These are phyloP conservation scores for Noctilio leporinus DNA, from an alignment of 2,113 vertebrate genomes.

Conservation along the genomic window DNA sequence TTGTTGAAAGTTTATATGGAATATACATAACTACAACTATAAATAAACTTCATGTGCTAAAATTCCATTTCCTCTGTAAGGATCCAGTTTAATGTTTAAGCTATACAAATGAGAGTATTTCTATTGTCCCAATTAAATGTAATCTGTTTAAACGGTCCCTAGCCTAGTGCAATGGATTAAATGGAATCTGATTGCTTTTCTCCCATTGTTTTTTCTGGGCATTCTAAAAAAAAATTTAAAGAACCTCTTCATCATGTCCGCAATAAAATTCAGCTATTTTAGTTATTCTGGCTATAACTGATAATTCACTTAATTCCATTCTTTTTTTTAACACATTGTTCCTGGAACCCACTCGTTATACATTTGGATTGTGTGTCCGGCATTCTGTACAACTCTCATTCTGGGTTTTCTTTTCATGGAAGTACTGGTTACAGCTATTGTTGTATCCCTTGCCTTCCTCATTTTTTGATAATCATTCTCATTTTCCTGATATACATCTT, in stretches of 20 bases:
- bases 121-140: neutral
- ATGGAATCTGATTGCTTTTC: neutral
- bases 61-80: neutral
- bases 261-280: neutral
- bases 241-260: neutral
- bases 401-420: neutral
- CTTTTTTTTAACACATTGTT: neutral
- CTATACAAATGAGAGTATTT: neutral
- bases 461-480: neutral
- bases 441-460: neutral
- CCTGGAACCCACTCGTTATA: neutral
- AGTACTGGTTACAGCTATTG: neutral
- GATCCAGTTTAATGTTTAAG: neutral
- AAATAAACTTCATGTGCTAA: neutral
- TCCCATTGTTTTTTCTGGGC: neutral
- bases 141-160: too few relatives aligned
- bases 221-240: neutral
- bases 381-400: neutral
- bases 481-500: neutral
- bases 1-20: neutral
- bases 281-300: neutral
- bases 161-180: neutral
- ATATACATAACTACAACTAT: neutral
- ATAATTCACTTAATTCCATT: neutral
- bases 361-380: neutral